These are phyloP conservation scores for Diorhabda elongata DNA, from an alignment of 1,140 invertebrate species.

Conservation along the genomic window DNA sequence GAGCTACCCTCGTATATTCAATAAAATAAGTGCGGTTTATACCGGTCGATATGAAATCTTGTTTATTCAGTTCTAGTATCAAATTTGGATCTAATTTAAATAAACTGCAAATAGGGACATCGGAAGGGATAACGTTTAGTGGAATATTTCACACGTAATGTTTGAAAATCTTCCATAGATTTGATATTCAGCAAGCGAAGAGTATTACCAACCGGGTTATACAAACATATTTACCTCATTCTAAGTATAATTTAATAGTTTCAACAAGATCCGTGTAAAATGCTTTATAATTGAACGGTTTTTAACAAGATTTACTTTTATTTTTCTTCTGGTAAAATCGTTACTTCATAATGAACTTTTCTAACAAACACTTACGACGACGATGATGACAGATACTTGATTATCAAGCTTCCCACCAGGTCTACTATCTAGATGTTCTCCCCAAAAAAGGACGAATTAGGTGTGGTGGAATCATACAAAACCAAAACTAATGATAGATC, in stretches of 20 bases:
- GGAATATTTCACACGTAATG: constrained; percentile 8
- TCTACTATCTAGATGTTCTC: no score
- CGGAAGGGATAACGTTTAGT: constrained; percentile 11
- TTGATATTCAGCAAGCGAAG: constrained; percentile 9
- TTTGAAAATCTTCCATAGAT: constrained; percentile 6
- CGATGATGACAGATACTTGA: no score
- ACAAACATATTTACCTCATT: constrained; percentile 12
- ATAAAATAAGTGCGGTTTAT: no score
- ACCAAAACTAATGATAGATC: no score
- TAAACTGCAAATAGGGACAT: constrained; percentile 17
- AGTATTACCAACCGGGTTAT: constrained; percentile 4
- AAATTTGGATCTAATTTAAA: constrained; percentile 13
- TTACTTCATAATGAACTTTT: no score
- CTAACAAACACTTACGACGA: no score
- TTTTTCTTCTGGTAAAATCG: not conserved
- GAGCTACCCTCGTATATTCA: no score
- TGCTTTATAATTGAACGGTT: not conserved
- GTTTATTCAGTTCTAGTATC: not conserved
- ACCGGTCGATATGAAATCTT: constrained; percentile 6
- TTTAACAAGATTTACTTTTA: not conserved
- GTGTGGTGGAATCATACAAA: no score
- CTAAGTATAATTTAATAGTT: constrained; percentile 5
- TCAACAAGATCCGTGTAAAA: not conserved
- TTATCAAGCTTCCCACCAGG: no score
- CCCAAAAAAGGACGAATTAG: no score